Evolutionary conservation across 2,113 vertebrate species (phyloP).

Genomic region (Podiceps cristatus): DNA sequence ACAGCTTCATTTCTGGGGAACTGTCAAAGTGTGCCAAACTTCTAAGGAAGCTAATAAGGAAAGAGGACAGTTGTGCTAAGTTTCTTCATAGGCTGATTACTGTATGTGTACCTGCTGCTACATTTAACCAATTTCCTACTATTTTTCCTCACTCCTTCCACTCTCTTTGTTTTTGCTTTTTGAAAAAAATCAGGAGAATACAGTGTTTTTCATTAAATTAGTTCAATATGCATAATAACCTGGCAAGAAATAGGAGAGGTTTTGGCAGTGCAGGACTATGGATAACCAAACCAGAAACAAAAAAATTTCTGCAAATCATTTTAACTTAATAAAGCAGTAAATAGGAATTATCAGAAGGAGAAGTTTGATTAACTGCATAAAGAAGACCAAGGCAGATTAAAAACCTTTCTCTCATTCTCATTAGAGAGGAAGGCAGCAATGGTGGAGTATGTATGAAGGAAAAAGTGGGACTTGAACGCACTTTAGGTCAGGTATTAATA

Average conservation of each 20-base stretch:
- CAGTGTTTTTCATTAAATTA: neutral
- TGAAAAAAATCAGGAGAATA: neutral
- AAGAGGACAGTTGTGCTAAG: neutral
- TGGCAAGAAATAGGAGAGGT: neutral
- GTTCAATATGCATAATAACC: neutral
- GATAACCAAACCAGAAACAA: neutral
- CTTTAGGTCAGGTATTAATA: constrained; percentile 19
- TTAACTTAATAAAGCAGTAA: neutral
- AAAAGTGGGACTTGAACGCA: neutral
- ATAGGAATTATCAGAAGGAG: neutral
- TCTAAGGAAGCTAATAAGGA: neutral
- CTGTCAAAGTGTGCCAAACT: neutral
- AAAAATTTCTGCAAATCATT: neutral
- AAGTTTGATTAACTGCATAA: neutral
- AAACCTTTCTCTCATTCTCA: neutral
- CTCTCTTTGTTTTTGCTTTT: neutral
- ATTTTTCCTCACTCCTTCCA: neutral
- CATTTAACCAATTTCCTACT: neutral
- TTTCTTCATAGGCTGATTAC: neutral
- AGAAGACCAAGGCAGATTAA: neutral
- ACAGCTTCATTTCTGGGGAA: neutral
- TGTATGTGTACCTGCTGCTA: neutral
- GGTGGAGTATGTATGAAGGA: neutral
- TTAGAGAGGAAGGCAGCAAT: neutral
- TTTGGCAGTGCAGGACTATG: neutral